phyloP scores from a whole-genome alignment of 2,888 invertebrate species.

The Clepsis dumicolana region DNA sequence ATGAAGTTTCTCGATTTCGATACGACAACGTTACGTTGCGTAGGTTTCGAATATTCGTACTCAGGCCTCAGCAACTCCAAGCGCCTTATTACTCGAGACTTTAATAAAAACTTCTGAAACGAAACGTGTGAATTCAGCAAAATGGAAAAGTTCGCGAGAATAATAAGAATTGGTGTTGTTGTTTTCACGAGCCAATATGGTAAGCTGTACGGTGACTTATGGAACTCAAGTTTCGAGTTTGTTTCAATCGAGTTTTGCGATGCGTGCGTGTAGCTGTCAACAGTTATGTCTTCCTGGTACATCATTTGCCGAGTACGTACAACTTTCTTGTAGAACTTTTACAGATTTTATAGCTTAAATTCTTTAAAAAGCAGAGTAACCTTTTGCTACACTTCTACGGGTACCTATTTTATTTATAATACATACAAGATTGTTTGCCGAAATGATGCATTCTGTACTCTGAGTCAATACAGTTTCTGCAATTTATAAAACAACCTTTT shows the following conservation, averaged over 20 bases:
- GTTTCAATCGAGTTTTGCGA: constrained; percentile 22
- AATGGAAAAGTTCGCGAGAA: constrained; percentile 58
- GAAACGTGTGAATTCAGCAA: constrained; percentile 46
- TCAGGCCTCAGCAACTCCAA: no score
- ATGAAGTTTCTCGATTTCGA: no score
- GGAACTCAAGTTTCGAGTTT: constrained; percentile 38
- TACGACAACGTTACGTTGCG: no score
- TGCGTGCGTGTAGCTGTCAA: constrained; percentile 19
- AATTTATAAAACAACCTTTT: neutral
- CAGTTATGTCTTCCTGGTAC: constrained; percentile 19
- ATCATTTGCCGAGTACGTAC: neutral
- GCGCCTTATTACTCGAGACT: constrained; percentile 26
- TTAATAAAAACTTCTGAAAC: constrained; percentile 33
- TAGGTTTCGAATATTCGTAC: no score
- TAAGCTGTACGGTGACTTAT: constrained; percentile 46
- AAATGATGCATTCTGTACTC: no score
- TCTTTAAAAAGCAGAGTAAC: no score
- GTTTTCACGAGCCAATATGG: constrained; percentile 48
- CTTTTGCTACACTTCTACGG: no score
- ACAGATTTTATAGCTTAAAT: no score
- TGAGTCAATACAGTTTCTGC: neutral
- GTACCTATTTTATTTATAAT: no score
- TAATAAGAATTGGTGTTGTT: constrained; percentile 53
- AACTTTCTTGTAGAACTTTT: neutral
- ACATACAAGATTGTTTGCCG: no score